Evolutionary conservation across 1,140 invertebrate species (phyloP), one percentile per base, ranked within the genome.

Genomic region (Ephestia elutella): DNA sequence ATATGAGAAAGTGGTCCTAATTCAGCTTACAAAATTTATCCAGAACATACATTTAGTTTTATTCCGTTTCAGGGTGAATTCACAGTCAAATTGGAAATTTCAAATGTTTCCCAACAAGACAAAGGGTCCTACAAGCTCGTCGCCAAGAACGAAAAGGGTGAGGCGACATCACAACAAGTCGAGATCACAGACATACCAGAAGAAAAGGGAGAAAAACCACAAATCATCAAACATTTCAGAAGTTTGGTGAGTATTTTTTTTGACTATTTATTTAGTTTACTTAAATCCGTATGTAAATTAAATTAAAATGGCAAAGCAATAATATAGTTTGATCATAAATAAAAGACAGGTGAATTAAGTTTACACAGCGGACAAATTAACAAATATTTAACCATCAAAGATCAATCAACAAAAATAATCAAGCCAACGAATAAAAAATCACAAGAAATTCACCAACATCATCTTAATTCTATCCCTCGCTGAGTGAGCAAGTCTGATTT

Each of bases 91-190:
- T 90, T 97, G 54, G 95, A 97, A 90, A 96, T 97, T 62, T 92
- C 93, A 57, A 93, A 96, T 78, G 91, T 95, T 35, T 91, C 93
- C 56, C 91, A 92, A 66, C 89, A 85, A 17, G 96, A 98, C 75
- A 96, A 96, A 82, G 97, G 97, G 59, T 91, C 93, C 61, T 98
- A 98, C 77, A 97, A 97, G 87, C 89, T 98, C 61, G 92, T 97
- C 0, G 96, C 96, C 7, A 96, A 95, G 77, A 98, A 98, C 75
- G 96, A 97, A 75, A 97, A 97, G 84, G 96, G 96, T 62, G 96
- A 97, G 90, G 95, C 95, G 0, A 93, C 93, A 25, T 97, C 96
- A n/a, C 95, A 96, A 84, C 91, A 93, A 56, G 95, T 98, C 0
- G 93, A 96, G 86, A 93, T 98, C 10, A 93, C 93, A 35, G 95